Base-by-base conservation (phyloP, 2,113 vertebrate species). In the Danionella cerebrum region DNA sequence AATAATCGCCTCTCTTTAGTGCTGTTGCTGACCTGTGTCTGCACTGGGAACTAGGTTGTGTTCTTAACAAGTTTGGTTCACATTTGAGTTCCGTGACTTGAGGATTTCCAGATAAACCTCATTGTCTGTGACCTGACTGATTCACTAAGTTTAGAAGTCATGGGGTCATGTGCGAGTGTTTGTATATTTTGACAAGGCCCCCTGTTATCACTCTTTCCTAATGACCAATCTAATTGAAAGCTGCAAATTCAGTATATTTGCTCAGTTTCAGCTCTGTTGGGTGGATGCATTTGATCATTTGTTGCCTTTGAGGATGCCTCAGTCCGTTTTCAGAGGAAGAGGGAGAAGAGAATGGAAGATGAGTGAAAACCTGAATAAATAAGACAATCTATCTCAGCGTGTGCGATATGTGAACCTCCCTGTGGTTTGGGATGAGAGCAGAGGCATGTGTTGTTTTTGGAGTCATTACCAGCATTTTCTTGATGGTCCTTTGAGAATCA, bases 401-500 rank as follows among this genome's bases (percentile, higher is more conserved):
- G 16, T 14, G 18, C 16, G 60, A 64, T 64, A 64, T 64, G 60
- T 14, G 44, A 64, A 64, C 60, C 60, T 50, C 44, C 19, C 42
- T 64, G 58, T 45, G 58, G 58, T 62, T 62, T 62, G 58, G 29
- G 58, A 62, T 62, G 58, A 62, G 58, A 47, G 58, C 58, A 47
- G 41, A 31, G 60, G 42, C 44, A 35, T 48, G 42, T 63, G 59
- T 64, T 64, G 44, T 24, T 64, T 64, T 64, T 64, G 42, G 60
- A 64, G 27, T 64, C 60, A 64, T 64, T 64, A 64, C 60, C 59
- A 64, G 60, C 42, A 64, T 64, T 48, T 47, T 64, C 44, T 64
- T 64, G 60, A 64, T 64, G 60, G 60, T 50, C 44, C 60, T 64
- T 21, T 48, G 60, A 64, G 42, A 64, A 64, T 48, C 3, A 3